Evolutionary conservation across 2,888 invertebrate species (phyloP), one percentile per base, ranked within the genome.

Genomic region (Pachycephus smyrnensis): DNA sequence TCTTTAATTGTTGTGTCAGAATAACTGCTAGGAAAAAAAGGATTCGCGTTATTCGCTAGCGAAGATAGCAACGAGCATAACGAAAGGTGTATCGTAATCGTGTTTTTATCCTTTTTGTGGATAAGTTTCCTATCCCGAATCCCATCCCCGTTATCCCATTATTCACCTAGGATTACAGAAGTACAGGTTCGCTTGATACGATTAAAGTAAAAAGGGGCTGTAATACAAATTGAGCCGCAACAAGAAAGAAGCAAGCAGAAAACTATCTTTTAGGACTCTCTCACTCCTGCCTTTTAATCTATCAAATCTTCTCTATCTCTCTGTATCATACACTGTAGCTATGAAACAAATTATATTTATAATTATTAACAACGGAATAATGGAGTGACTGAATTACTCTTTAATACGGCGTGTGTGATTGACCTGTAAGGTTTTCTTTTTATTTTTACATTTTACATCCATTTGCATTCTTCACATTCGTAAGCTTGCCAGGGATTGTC

Each of bases 261-360:
- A 40, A 55, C 55, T 55, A 23, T 55, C 55, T 55, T 55, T 55
- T 55, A 55, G 23, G 23, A 55, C 23, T 55, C 55, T 40, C 15
- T 55, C 55, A 23, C 55, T 55, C 55, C 23, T 55, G 55, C 23
- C 55, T 55, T 55, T 55, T 23, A 23, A 55, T 55, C 55, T 55
- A 55, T 9, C 55, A 55, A 55, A 55, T 23, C 55, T 55, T 15
- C 23, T 23, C 55, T 77, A 79, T 86, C 84, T 87, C 82, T 85
- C 84, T 88, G 88, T 89, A 89, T 87, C 81, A 87, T 89, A 89
- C 85, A 85, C 84, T 86, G 86, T 88, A 87, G 85, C 86, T 89
- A 88, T 86, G 83, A 85, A 87, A 84, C 83, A 87, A 88, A 90
- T 90, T 89, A 89, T 88, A 89, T 89, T 90, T 89, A 87, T 87